Base-by-base conservation (phyloP, 2,797 vertebrate species). In the Cuniculus paca region DNA sequence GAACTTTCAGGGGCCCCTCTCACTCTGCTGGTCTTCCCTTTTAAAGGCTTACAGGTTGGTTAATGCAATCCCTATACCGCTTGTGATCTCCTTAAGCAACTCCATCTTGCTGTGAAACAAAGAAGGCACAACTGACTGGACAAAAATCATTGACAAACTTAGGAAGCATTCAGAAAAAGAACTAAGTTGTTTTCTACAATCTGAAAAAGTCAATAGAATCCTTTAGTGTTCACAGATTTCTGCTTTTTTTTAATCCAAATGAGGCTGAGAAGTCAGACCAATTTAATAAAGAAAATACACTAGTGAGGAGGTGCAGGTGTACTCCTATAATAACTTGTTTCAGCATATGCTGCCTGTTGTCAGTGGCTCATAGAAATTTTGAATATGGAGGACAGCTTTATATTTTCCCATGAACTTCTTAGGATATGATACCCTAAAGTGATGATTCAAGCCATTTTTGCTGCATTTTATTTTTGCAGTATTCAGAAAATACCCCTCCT, bases 221-320 rank as follows among this genome's bases (percentile, higher is more conserved):
- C 79, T 96, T 96, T 96, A 97, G 93, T 96, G 93, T 88, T 97
- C 48, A 39, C 70, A 45, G 54, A 88, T 95, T 95, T 95, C 74
- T 31, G 39, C 2, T 89, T 94, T 75, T 94, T 74, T 97, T 96
- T 17, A 95, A 86, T 97, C 50, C 95, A 97, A 97, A 96, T 95
- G 92, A 98, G 81, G 97, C 93, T 97, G 95, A 97, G 95, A 98
- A 98, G 96, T 96, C 90, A 90, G 97, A 96, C 74, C 95, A 96
- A 98, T 97, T 97, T 95, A 96, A 97, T 58, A 95, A 97, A 97
- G 96, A 98, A 98, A 94, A 90, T 96, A 98, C 88, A 95, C 0
- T 97, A 96, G 97, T 98, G 95, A 98, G 97, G 97, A 97, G 95
- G 98, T 97, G 96, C 93, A 98, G 96, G 92, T 98, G 90, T 98